phyloP scores from a whole-genome alignment of 2,113 vertebrate species.

The Vulpes ferrilata region DNA sequence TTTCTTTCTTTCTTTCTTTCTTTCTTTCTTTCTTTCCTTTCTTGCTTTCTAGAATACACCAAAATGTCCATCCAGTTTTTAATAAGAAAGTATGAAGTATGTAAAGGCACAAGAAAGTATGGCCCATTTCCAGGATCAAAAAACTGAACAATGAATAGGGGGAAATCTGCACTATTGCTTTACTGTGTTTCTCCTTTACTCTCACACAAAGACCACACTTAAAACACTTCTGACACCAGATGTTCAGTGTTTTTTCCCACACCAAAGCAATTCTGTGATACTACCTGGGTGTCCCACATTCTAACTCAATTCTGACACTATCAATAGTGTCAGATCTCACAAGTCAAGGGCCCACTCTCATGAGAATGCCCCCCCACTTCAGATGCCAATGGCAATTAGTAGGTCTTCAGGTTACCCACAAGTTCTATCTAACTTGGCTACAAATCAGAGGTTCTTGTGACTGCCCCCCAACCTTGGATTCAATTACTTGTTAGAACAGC shows the following conservation, averaged over 20 bases:
- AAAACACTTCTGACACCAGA: background rate
- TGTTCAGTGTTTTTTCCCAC: background rate
- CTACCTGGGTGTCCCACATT: background rate
- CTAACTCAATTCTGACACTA: background rate
- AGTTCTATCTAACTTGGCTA: background rate
- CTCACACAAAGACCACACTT: background rate
- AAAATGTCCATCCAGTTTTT: background rate
- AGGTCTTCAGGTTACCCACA: background rate
- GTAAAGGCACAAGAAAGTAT: background rate
- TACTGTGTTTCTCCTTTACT: background rate
- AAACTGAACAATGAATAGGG: background rate
- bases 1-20: too few relatives aligned
- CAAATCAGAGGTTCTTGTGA: background rate
- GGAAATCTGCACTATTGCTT: background rate
- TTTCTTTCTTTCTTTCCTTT: background rate
- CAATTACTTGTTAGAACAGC: background rate
- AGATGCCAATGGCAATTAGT: background rate
- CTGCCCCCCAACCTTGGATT: background rate
- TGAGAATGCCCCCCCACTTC: background rate
- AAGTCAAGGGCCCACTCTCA: background rate
- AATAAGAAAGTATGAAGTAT: background rate
- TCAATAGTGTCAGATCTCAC: background rate
- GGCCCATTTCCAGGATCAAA: background rate
- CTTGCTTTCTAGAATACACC: background rate
- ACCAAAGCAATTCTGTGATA: background rate